Conservation (phyloP, 1,140 invertebrate species). For the Papilio dardanus region DNA sequence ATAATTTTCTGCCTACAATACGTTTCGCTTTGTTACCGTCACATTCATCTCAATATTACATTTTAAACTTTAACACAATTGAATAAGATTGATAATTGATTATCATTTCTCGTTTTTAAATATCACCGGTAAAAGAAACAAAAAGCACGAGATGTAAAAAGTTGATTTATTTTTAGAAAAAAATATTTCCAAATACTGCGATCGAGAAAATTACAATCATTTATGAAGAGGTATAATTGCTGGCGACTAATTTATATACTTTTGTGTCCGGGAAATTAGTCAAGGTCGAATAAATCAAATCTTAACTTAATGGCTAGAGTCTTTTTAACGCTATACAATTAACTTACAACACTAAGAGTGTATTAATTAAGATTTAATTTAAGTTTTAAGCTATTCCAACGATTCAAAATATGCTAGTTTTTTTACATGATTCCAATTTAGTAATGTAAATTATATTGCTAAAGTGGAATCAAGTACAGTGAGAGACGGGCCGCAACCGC, state of each 20-base stretch:
- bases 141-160: background rate
- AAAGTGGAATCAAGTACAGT: too few relatives aligned
- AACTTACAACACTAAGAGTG: too few relatives aligned
- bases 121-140: background rate
- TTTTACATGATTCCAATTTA: too few relatives aligned
- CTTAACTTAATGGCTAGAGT: background rate
- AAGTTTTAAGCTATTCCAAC: too few relatives aligned
- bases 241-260: slow-evolving; percentile 1
- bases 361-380: too few relatives aligned
- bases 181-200: background rate
- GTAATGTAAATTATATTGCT: too few relatives aligned
- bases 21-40: slow-evolving; percentile 28
- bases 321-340: too few relatives aligned
- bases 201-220: background rate
- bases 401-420: too few relatives aligned
- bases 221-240: background rate
- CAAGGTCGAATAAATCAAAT: background rate
- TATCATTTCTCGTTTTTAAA: background rate
- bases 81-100: background rate
- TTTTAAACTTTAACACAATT: background rate
- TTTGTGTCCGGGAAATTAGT: background rate
- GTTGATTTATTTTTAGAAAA: background rate
- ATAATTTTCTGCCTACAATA: slow-evolving; percentile 31
- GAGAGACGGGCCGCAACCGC: too few relatives aligned
- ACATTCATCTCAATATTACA: slow-evolving; percentile 8